Base-by-base conservation (phyloP, 2,888 invertebrate species). In the Hypomecis punctinalis region DNA sequence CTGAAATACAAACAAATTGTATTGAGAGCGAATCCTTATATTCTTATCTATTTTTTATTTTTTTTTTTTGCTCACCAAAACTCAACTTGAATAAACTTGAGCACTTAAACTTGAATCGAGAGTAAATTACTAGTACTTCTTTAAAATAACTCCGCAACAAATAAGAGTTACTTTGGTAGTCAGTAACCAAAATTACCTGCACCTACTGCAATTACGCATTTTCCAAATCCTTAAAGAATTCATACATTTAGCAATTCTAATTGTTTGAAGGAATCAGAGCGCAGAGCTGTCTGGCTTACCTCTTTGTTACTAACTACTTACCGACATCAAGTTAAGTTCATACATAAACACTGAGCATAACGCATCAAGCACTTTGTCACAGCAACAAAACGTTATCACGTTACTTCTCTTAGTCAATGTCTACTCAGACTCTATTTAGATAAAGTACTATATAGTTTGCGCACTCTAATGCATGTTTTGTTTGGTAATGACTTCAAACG, bases 241-340 rank as follows among this genome's bases (percentile, higher is more conserved):
- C 57, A 13, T 23, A 53, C 49, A 63, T 65, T 69, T 63, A 61
- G 64, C 66, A 66, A 67, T 67, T 64, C n/a, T 69, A 68, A 72
- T 72, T 71, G 71, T 71, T 59, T 55, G 40, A 10, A 66, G 11
- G 35, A 72, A 74, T 71, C 71, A 76, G 76, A 74, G 71, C 74
- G 72, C 46, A 57, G 70, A 71, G 53, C 35, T 61, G 64, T 68
- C 51, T n/a, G 49, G 58, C 68, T 63, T 63, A 57, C 56, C 43
- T 63, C 67, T 69, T 66, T 68, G 61, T 69, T 67, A 60, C 52
- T 61, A 65, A 63, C 62, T 66, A 59, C 58, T 58, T 53, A 52
- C 57, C 51, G 53, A 65, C 58, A 56, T 23, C 46, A 56, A 61
- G 8, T 47, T 45, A 11, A 37, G 13, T 39, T 45, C 46, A 36